These are phyloP conservation scores for Apodemia duryi DNA, from an alignment of 2,888 invertebrate genomes.

Conservation along the genomic window DNA sequence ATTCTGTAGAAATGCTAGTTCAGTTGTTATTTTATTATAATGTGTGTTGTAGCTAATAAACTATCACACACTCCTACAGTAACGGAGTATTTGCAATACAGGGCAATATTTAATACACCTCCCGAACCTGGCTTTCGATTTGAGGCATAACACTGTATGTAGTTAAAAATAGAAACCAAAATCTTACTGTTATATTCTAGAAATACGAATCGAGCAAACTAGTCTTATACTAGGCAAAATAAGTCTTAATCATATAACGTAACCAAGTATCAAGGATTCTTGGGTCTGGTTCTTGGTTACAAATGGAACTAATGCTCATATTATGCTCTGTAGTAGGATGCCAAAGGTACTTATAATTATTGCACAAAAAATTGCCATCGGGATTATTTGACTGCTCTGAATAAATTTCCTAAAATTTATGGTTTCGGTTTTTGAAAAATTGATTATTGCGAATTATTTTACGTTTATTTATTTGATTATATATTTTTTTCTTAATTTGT, in stretches of 20 bases:
- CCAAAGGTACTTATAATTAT: constrained; percentile 42
- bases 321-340: constrained; percentile 47
- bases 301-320: constrained; percentile 10
- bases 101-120: constrained; percentile 19
- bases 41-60: background rate
- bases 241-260: background rate
- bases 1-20: constrained; percentile 51
- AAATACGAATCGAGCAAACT: background rate
- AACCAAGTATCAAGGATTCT: background rate
- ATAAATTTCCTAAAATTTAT: no score
- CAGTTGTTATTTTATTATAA: constrained; percentile 35
- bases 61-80: background rate
- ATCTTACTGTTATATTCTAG: background rate
- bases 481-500: no score
- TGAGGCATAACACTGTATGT: background rate
- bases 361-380: no score
- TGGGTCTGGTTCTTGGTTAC: background rate
- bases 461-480: no score
- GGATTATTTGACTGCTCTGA: no score
- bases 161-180: background rate
- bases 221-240: background rate
- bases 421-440: no score
- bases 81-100: background rate
- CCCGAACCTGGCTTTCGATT: background rate
- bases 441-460: no score